These are phyloP conservation scores for Pseudobourletiella spinata DNA, from an alignment of 1,140 invertebrate genomes.

Conservation along the genomic window DNA sequence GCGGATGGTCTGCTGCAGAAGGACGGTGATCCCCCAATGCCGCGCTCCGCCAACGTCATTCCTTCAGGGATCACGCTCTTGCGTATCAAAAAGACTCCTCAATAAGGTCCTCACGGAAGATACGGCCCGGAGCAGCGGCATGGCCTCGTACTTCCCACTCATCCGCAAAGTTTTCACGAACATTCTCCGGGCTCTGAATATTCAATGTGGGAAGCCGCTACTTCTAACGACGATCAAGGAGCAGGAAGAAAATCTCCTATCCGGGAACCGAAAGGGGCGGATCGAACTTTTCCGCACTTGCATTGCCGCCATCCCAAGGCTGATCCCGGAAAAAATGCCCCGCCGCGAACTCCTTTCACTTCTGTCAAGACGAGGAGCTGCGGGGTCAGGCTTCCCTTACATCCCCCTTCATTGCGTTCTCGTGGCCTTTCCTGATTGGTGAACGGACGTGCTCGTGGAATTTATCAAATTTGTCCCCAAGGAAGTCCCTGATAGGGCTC, in stretches of 20 bases:
- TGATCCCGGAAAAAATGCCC: slow-evolving; percentile 96
- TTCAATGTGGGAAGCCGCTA: slow-evolving; percentile 86
- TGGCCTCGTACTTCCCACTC: slow-evolving; percentile 91
- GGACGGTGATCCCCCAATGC: slow-evolving; percentile 96
- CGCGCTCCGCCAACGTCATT: slow-evolving; percentile 80
- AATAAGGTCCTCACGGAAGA: slow-evolving; percentile 89
- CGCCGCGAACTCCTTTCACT: slow-evolving; percentile 87
- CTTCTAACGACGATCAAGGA: slow-evolving; percentile 82
- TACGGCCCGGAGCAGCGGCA: slow-evolving; percentile 87
- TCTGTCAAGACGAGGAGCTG: slow-evolving; percentile 69
- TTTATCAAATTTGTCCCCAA: slow-evolving; percentile 91
- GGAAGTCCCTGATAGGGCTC: slow-evolving; percentile 79
- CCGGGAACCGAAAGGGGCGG: slow-evolving; percentile 93
- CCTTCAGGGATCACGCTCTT: slow-evolving; percentile 86
- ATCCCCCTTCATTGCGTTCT: slow-evolving; percentile 93
- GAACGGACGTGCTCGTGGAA: slow-evolving; percentile 85
- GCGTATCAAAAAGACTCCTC: slow-evolving; percentile 88
- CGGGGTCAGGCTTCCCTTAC: slow-evolving; percentile 88
- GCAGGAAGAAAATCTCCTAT: slow-evolving; percentile 82
- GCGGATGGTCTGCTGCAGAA: slow-evolving; percentile 98
- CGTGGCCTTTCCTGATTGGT: slow-evolving; percentile 92
- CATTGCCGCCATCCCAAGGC: slow-evolving; percentile 91
- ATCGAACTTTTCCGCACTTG: slow-evolving; percentile 97
- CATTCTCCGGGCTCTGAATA: slow-evolving; percentile 86
- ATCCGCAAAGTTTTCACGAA: slow-evolving; percentile 93